Base-by-base conservation (phyloP, 2,797 vertebrate species). In the Sebastes diaconus region DNA sequence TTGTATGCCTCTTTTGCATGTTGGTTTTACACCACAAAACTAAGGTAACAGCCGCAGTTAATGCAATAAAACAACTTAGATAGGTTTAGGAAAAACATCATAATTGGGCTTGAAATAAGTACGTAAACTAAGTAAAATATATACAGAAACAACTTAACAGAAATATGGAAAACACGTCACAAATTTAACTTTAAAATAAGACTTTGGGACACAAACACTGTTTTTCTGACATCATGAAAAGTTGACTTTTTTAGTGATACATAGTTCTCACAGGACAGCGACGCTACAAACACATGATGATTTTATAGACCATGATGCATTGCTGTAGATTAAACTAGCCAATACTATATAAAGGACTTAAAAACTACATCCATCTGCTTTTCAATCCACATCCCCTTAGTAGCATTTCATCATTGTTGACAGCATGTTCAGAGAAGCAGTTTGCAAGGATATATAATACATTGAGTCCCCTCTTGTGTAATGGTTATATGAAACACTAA, bases 401-500 rank as follows among this genome's bases (percentile, higher is more conserved):
- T 13, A 20, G 18, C 5, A 70, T 42, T 71, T 71, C 32, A 65
- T 46, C n/a, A 27, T 74, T 36, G 27, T 12, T 57, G 13, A 22
- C 39, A 10, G 12, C 36, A 54, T 18, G 42, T 77, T 16, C 27
- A 50, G 27, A 50, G 24, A 30, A 64, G 54, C 25, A 4, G n/a
- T 68, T 60, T 36, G 11, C 39, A 55, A 24, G 16, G 11, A 76
- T 46, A 52, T 24, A 9, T 3, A 24, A 52, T 24, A 55, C 4
- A 64, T 1, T 10, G 27, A 69, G 42, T 73, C 61, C 4, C 27
- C 32, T 75, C 46, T 27, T 68, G 54, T 74, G 55, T 80, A 83
- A 80, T 68, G 65, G 11, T 65, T 52, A 46, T 68, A 63, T 46
- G 68, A 86, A 77, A n/a, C 61, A 57, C 22, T 71, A 30, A 73